A percentile compares a stretch with the other conserved stretches of the same genome.
Conservation (phyloP, 2,888 invertebrate genomes). For the Parnassius orleans region DNA sequence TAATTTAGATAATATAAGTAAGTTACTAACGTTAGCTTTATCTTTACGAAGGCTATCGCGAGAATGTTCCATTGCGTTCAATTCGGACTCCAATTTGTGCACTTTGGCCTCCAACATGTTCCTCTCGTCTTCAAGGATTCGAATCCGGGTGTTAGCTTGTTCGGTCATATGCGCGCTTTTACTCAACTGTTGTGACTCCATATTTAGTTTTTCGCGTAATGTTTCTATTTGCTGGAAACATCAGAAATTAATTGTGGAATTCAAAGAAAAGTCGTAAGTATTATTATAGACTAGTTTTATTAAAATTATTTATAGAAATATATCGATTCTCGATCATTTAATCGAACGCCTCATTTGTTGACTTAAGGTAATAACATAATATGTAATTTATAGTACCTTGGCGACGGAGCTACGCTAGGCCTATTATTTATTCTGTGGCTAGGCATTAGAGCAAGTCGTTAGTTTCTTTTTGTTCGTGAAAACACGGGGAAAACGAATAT, state of each 20-base stretch:
- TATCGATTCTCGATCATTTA: no score
- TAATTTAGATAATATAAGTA: not conserved
- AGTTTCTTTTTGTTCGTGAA: no score
- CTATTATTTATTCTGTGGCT: no score
- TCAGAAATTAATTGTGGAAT: not conserved
- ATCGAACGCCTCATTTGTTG: no score
- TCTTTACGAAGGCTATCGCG: conserved; percentile 87
- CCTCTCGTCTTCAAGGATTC: conserved; percentile 88
- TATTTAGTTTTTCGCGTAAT: conserved; percentile 87
- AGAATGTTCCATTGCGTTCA: conserved; percentile 86
- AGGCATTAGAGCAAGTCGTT: no score
- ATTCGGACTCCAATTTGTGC: conserved; percentile 89
- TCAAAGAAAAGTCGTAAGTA: not conserved
- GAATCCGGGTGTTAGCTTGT: conserved; percentile 82
- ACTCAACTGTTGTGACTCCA: conserved; percentile 86
- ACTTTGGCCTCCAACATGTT: conserved; percentile 86
- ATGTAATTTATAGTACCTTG: no score
- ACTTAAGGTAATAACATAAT: no score
- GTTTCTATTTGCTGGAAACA: conserved; percentile 86
- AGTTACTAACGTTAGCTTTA: conserved; percentile 86
- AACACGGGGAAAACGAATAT: no score
- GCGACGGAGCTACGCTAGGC: no score
- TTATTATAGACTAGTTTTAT: no score
- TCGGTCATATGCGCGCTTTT: conserved; percentile 84
- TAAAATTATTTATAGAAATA: no score